These are phyloP conservation scores for Dascillus cervinus DNA, from an alignment of 2,888 invertebrate genomes.

Conservation along the genomic window DNA sequence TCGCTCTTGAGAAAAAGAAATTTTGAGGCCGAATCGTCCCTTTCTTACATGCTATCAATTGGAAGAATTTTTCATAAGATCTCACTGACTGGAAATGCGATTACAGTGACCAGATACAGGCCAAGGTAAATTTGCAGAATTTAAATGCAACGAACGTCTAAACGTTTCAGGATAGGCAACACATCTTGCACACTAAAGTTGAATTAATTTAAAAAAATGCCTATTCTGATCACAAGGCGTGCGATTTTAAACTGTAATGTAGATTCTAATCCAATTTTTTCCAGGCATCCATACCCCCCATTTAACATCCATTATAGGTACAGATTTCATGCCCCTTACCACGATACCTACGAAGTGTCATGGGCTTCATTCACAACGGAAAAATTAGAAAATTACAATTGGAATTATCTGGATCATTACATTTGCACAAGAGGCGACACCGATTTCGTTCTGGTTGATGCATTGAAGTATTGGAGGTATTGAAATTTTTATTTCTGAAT, in stretches of 20 bases:
- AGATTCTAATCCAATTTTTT: constrained; percentile 25
- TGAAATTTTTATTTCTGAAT: neutral
- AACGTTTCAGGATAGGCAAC: too few species aligned
- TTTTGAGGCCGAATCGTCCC: constrained; percentile 47
- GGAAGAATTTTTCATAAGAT: constrained; percentile 93
- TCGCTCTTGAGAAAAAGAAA: constrained; percentile 27
- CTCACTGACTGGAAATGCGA: constrained; percentile 76
- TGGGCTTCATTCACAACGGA: constrained; percentile 93
- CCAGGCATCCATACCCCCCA: constrained; percentile 87
- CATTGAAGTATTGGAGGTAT: constrained; percentile 47
- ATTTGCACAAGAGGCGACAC: constrained; percentile 92
- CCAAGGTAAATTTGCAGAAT: constrained; percentile 74
- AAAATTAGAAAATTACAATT: constrained; percentile 91
- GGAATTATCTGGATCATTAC: constrained; percentile 97
- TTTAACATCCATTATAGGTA: constrained; percentile 88
- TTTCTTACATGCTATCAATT: constrained; percentile 82
- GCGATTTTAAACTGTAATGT: neutral
- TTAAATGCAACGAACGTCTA: neutral
- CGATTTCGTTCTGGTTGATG: constrained; percentile 81
- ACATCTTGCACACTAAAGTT: too few species aligned
- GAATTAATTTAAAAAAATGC: too few species aligned
- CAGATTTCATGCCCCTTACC: constrained; percentile 87
- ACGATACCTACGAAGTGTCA: constrained; percentile 87
- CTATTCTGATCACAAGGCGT: too few species aligned
- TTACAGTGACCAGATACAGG: constrained; percentile 87